Conservation (phyloP, 1,140 invertebrate species). For the Piezodorus guildinii region DNA sequence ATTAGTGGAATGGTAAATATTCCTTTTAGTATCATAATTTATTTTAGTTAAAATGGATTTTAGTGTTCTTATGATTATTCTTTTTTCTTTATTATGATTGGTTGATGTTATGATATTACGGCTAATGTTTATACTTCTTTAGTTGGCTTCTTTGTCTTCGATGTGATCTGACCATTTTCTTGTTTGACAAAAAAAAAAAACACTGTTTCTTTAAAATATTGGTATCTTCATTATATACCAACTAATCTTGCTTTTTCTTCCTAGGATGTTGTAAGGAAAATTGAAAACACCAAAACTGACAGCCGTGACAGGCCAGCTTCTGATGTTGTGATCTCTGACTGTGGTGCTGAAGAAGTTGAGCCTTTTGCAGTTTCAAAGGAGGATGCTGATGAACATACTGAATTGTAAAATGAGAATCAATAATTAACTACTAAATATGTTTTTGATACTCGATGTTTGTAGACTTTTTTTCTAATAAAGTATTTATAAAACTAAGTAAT, state of each 20-base stretch:
- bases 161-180: background rate
- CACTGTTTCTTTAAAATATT: background rate
- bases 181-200: background rate
- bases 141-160: too few species aligned
- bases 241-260: slow-evolving; percentile 32
- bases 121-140: too few species aligned
- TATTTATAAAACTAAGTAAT: too few species aligned
- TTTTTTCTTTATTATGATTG: too few species aligned
- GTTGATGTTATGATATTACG: too few species aligned
- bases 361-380: slow-evolving; percentile 70
- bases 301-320: slow-evolving; percentile 61
- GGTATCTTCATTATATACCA: background rate
- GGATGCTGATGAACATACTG: slow-evolving; percentile 55
- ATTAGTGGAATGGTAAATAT: slow-evolving; percentile 72
- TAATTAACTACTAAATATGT: too few species aligned
- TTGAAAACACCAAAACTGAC: slow-evolving; percentile 66
- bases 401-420: slow-evolving; percentile 13
- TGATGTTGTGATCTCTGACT: slow-evolving; percentile 67
- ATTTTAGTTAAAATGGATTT: too few species aligned
- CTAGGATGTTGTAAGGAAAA: slow-evolving; percentile 71
- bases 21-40: background rate
- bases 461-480: too few species aligned
- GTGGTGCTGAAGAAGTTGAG: slow-evolving; percentile 55
- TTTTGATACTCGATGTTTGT: too few species aligned
- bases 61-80: too few species aligned